Percentiles rank a stretch among this genome's conserved stretches.
Evolutionary conservation across 2,888 invertebrate species (phyloP).

Genomic region (Synergus laeviventris): DNA sequence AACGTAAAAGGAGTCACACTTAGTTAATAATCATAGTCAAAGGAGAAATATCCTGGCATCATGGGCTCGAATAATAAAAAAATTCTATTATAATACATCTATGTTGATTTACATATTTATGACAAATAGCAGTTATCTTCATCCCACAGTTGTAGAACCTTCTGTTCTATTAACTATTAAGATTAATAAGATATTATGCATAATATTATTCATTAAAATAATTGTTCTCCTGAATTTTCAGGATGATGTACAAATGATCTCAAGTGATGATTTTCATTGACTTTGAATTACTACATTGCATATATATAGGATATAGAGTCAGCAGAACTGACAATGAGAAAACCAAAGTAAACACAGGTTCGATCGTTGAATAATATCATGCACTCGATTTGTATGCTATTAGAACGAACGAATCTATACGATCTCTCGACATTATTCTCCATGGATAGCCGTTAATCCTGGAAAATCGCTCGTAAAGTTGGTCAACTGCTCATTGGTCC

Average conservation of each 20-base stretch:
- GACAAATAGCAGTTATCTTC: too few species aligned
- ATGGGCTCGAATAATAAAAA: too few species aligned
- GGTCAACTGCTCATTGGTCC: slow-evolving; percentile 54
- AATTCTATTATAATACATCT: too few species aligned
- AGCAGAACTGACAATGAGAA: not conserved
- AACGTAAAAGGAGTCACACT: not conserved
- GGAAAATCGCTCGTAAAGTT: slow-evolving; percentile 67
- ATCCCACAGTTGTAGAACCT: too few species aligned
- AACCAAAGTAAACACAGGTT: slow-evolving; percentile 48
- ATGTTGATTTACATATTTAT: too few species aligned
- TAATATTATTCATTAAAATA: too few species aligned
- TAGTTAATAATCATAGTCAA: not conserved
- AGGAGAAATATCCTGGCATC: too few species aligned
- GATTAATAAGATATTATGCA: too few species aligned
- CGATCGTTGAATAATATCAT: slow-evolving; percentile 64
- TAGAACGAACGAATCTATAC: slow-evolving; percentile 66
- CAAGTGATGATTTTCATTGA: too few species aligned
- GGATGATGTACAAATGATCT: too few species aligned
- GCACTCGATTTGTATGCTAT: slow-evolving; percentile 69
- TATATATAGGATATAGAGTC: slow-evolving; percentile 15
- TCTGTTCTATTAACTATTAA: too few species aligned
- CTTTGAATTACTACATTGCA: not conserved
- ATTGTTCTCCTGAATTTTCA: too few species aligned
- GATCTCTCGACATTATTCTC: slow-evolving; percentile 66
- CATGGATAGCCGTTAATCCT: slow-evolving; percentile 63